Evolutionary conservation across 2,113 vertebrate species (phyloP).

Genomic region (Hypocryptadius cinnamomeus): DNA sequence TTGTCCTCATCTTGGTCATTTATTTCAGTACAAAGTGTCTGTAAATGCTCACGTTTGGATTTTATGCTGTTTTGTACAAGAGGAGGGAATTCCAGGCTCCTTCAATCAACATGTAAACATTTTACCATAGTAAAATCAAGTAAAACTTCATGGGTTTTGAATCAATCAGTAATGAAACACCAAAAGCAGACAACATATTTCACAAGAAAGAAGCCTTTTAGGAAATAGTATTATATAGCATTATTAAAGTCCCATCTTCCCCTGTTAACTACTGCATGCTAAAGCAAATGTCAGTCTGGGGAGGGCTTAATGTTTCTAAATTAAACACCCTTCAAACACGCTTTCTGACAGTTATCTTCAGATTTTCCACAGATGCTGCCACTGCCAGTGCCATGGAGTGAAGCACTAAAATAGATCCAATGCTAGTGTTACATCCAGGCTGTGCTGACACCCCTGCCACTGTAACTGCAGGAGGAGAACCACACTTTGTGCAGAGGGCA

Average conservation of each 20-base stretch:
- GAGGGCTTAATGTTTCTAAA: conserved; percentile 1
- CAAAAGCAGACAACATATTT: not conserved
- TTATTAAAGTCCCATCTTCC: not conserved
- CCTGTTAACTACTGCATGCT: not conserved
- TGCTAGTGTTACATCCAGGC: not conserved
- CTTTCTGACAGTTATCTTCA: conserved; percentile 37
- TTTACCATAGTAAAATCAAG: not conserved
- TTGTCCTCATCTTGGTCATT: not conserved
- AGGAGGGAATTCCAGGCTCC: not conserved
- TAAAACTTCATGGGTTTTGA: not conserved
- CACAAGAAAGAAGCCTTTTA: not conserved
- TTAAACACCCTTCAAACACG: not conserved
- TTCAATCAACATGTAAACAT: not conserved
- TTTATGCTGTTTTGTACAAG: not conserved
- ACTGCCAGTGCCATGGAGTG: not conserved
- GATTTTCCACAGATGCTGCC: conserved; percentile 41
- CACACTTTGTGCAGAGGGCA: not conserved
- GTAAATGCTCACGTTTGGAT: not conserved
- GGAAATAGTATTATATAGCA: not conserved
- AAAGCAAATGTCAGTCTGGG: not conserved
- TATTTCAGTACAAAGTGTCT: not conserved
- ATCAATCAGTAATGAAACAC: not conserved
- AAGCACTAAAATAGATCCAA: conserved; percentile 19
- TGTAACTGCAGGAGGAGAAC: not conserved
- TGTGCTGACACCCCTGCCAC: conserved; percentile 1